Percentiles rank a stretch among this genome's conserved stretches.
Conservation (phyloP, 1,140 invertebrate species). For the Limonius californicus region DNA sequence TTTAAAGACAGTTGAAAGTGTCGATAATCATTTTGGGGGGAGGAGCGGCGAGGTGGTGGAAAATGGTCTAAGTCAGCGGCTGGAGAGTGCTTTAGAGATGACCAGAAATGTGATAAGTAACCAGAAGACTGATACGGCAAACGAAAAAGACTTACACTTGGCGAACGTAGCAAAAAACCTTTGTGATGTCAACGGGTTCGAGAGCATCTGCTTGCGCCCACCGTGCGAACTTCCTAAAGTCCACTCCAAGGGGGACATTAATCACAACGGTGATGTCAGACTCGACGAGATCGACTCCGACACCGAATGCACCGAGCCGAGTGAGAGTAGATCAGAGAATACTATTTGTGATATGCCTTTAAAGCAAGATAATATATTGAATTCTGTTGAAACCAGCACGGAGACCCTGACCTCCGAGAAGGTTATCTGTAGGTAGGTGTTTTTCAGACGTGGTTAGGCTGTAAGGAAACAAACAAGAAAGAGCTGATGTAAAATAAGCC, state of each 20-base stretch:
- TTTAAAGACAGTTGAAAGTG: slow-evolving; percentile 3
- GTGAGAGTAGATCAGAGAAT: slow-evolving; percentile 45
- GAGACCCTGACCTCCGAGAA: slow-evolving; percentile 17
- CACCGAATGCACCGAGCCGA: slow-evolving; percentile 40
- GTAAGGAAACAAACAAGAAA: too few relatives aligned
- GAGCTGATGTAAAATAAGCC: too few relatives aligned
- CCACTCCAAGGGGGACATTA: slow-evolving; percentile 14
- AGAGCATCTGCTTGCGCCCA: background rate
- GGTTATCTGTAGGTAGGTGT: slow-evolving; percentile 29
- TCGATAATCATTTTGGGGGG: background rate
- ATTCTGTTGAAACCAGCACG: slow-evolving; percentile 21
- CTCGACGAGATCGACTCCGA: slow-evolving; percentile 44
- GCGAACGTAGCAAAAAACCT: background rate
- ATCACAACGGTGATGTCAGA: slow-evolving; percentile 18
- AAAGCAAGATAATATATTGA: background rate
- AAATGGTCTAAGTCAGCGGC: background rate
- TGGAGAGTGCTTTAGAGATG: background rate
- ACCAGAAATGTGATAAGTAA: slow-evolving; percentile 8
- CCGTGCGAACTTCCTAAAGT: background rate
- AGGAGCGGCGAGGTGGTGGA: background rate
- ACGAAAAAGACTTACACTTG: background rate
- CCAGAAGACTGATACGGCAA: background rate
- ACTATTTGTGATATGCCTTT: slow-evolving; percentile 20
- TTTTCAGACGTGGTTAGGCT: too few relatives aligned
- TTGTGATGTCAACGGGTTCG: background rate